These are phyloP conservation scores for Drosophila guanche DNA, from an alignment of 1,140 invertebrate species.

Conservation along the genomic window DNA sequence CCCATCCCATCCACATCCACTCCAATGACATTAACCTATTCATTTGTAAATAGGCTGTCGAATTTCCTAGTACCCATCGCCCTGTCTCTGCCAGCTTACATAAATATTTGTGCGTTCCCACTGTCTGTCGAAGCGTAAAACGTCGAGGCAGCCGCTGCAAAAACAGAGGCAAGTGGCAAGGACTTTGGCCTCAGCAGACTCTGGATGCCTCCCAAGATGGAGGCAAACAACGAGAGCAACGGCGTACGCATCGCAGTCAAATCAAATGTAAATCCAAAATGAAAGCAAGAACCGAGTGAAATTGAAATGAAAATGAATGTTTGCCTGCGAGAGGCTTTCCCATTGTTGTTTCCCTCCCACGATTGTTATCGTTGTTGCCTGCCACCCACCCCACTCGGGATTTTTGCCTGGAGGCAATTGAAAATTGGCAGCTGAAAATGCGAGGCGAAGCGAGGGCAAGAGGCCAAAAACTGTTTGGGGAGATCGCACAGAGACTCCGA, in stretches of 20 bases:
- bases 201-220: not conserved
- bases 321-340: constrained; percentile 36
- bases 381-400: constrained; percentile 11
- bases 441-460: constrained; percentile 30
- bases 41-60: constrained; percentile 81
- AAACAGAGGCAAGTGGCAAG: constrained; percentile 12
- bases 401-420: constrained; percentile 64
- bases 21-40: constrained; percentile 75
- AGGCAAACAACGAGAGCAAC: constrained; percentile 29
- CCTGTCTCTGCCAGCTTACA: constrained; percentile 57
- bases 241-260: constrained; percentile 58
- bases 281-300: constrained; percentile 74
- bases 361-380: constrained; percentile 42
- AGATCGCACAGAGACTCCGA: constrained; percentile 24
- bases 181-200: constrained; percentile 20
- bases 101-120: constrained; percentile 77
- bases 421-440: constrained; percentile 76
- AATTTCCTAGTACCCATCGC: constrained; percentile 61
- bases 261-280: constrained; percentile 81
- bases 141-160: constrained; percentile 36
- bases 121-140: constrained; percentile 70
- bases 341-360: constrained; percentile 10
- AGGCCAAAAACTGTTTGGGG: constrained; percentile 30
- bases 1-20: not conserved
- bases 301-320: constrained; percentile 78